Percentiles rank a stretch among this genome's conserved stretches.
Evolutionary conservation across 1,140 invertebrate genomes (phyloP).

Genomic region (Zaprionus davidi): DNA sequence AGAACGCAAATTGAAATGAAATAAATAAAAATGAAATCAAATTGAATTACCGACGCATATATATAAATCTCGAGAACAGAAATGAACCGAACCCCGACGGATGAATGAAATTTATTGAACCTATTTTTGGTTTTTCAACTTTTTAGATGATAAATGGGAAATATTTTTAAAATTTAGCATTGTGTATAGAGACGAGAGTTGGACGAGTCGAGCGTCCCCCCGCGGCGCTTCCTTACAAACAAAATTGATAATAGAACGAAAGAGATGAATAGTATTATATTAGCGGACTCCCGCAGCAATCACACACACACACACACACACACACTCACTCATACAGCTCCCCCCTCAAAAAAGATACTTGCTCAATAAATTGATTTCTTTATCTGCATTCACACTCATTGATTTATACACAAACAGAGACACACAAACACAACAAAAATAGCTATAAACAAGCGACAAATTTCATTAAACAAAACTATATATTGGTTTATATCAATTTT

Average conservation of each 20-base stretch:
- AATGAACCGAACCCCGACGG: slow-evolving; percentile 33
- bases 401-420: slow-evolving; percentile 19
- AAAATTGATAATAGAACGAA: slow-evolving; percentile 63
- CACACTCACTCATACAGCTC: slow-evolving; percentile 31
- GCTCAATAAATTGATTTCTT: slow-evolving; percentile 36
- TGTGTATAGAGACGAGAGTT: slow-evolving; percentile 62
- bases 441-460: slow-evolving; percentile 51
- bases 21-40: slow-evolving; percentile 45
- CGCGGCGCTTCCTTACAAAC: slow-evolving; percentile 61
- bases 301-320: slow-evolving; percentile 48
- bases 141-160: slow-evolving; percentile 62
- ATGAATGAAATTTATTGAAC: slow-evolving; percentile 18
- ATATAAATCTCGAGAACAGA: slow-evolving; percentile 46
- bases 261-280: slow-evolving; percentile 64
- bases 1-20: slow-evolving; percentile 77
- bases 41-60: slow-evolving; percentile 12
- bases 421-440: slow-evolving; percentile 43
- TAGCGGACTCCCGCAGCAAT: slow-evolving; percentile 46
- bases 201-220: slow-evolving; percentile 48
- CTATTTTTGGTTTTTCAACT: slow-evolving; percentile 59
- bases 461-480: slow-evolving; percentile 64
- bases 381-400: slow-evolving; percentile 23
- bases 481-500: slow-evolving; percentile 83
- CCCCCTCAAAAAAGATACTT: slow-evolving; percentile 16
- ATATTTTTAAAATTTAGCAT: slow-evolving; percentile 72